Evolutionary conservation across 2,797 vertebrate species (phyloP).

Genomic region (Enteromius unitaeniatus): DNA sequence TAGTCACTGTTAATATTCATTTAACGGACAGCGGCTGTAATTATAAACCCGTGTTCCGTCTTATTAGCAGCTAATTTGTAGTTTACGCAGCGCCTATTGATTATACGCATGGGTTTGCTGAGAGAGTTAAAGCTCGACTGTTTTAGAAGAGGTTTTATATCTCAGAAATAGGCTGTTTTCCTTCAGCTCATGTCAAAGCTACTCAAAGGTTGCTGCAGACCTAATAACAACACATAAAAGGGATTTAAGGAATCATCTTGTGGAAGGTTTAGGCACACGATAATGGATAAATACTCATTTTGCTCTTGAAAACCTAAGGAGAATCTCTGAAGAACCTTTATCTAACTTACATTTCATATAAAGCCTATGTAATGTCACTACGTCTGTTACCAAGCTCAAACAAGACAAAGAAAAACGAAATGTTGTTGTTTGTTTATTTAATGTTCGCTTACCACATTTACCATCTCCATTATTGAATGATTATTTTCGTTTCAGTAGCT

Average conservation of each 20-base stretch:
- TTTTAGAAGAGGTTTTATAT: not conserved
- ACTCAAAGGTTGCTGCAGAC: not conserved
- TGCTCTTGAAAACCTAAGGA: not conserved
- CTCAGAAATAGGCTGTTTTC: not conserved
- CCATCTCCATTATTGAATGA: conserved; percentile 11
- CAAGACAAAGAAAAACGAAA: not conserved
- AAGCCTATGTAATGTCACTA: not conserved
- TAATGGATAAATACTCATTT: not conserved
- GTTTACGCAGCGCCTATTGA: conserved; percentile 32
- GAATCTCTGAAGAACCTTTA: not conserved
- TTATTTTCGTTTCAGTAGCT: not conserved
- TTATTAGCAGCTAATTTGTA: conserved; percentile 50
- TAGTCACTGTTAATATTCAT: conserved; percentile 51
- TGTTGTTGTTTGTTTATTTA: conserved; percentile 10
- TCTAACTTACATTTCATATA: no score
- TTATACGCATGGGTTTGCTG: conserved; percentile 36
- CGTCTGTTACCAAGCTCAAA: conserved; percentile 1
- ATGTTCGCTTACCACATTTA: not conserved
- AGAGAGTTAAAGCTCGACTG: conserved; percentile 31
- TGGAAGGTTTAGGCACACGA: not conserved
- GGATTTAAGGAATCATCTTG: not conserved
- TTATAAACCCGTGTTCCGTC: conserved; percentile 50
- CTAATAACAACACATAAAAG: not conserved
- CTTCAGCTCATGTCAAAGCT: not conserved
- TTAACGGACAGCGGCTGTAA: conserved; percentile 46